These are phyloP conservation scores for Peucedramus taeniatus DNA, from an alignment of 2,113 vertebrate genomes.

Conservation along the genomic window DNA sequence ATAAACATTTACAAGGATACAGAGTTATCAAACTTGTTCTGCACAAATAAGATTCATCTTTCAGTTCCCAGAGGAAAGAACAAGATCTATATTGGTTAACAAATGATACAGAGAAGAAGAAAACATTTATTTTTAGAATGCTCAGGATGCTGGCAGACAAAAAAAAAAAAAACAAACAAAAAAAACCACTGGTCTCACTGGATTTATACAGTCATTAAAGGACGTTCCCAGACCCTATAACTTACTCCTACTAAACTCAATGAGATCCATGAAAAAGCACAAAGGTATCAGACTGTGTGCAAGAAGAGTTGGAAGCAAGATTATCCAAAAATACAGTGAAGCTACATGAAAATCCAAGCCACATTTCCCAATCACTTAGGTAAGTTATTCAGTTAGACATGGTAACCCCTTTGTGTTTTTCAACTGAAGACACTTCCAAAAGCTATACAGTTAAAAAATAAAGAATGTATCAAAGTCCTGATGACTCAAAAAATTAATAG, in stretches of 20 bases:
- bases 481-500: not conserved
- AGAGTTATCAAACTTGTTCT: not conserved
- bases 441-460: not conserved
- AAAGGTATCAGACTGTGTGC: not conserved
- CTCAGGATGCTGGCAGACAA: not conserved
- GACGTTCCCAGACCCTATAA: rapidly evolving
- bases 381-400: not conserved
- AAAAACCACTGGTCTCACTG: not conserved
- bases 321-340: not conserved
- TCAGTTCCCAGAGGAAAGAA: not conserved
- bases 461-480: not conserved
- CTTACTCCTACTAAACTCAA: not conserved
- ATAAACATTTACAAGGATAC: not conserved
- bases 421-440: not conserved
- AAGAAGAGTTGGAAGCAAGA: not conserved
- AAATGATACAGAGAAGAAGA: not conserved
- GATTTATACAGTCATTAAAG: not conserved
- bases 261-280: not conserved
- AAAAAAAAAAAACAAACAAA: not conserved
- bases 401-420: not conserved
- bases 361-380: not conserved
- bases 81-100: not conserved
- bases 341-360: not conserved
- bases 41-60: not conserved
- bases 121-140: not conserved